phyloP scores from a whole-genome alignment of 2,888 invertebrate genomes.

The Furcula furcula region DNA sequence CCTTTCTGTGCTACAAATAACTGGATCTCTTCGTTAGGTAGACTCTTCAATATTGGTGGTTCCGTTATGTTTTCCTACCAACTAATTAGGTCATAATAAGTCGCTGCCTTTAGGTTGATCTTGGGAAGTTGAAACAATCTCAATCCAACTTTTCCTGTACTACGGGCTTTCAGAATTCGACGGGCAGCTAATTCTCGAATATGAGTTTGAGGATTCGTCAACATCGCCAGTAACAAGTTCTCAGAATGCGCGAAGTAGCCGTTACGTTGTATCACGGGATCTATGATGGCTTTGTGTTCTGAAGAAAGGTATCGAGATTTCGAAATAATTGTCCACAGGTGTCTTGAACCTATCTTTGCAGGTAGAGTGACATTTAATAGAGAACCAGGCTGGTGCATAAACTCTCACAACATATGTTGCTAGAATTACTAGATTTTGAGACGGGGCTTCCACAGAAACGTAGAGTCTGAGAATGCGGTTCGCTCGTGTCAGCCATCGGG shows the following conservation, averaged over 20 bases:
- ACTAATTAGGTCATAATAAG: constrained; percentile 11
- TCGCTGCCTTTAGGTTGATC: constrained; percentile 8
- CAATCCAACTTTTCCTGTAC: no score
- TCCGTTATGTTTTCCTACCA: constrained; percentile 9
- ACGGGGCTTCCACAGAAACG: constrained; percentile 3
- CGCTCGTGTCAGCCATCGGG: constrained; percentile 22
- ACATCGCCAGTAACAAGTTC: constrained; percentile 8
- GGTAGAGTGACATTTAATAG: constrained; percentile 7
- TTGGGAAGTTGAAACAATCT: constrained; percentile 7
- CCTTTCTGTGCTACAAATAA: no score
- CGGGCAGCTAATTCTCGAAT: constrained; percentile 7
- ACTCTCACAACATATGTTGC: constrained; percentile 12
- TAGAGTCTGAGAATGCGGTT: constrained; percentile 19
- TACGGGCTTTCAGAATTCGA: constrained; percentile 4
- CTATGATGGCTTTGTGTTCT: background rate
- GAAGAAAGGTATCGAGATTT: background rate
- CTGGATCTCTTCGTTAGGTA: no score
- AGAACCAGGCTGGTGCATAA: constrained; percentile 18
- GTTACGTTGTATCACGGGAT: constrained; percentile 2
- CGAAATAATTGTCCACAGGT: background rate
- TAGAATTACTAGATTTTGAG: background rate
- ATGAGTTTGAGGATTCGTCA: constrained; percentile 4
- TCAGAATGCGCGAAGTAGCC: constrained; percentile 8
- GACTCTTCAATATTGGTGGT: constrained; percentile 4
- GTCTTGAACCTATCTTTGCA: constrained; percentile 5